A percentile compares a stretch with the other conserved stretches of the same genome.
These are phyloP conservation scores for Trachemys scripta DNA, from an alignment of 2,113 vertebrate genomes.

Conservation along the genomic window DNA sequence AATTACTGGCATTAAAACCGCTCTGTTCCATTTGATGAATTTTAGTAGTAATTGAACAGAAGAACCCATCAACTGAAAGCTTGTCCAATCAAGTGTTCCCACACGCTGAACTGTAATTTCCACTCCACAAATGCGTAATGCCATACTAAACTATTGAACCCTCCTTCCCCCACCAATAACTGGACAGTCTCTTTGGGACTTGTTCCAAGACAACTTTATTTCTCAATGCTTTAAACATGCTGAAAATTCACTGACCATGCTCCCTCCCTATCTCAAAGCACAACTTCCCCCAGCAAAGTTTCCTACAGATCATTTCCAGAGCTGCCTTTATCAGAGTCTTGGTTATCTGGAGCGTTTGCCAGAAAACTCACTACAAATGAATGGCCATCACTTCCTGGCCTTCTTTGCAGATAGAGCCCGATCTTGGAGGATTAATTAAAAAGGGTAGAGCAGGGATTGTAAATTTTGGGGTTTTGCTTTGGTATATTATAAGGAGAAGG, in stretches of 20 bases:
- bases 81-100: conserved; percentile 81
- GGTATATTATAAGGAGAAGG: not conserved
- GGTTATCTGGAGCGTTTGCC: not conserved
- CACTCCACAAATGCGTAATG: conserved; percentile 66
- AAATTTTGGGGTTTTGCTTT: not conserved
- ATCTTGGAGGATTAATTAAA: not conserved
- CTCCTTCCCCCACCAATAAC: conserved; percentile 34
- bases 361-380: not conserved
- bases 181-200: conserved; percentile 12
- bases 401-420: not conserved
- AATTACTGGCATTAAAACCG: conserved; percentile 82
- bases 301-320: not conserved
- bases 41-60: conserved; percentile 87
- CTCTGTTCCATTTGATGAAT: conserved; percentile 85
- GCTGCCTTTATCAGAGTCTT: not conserved
- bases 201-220: conserved; percentile 45
- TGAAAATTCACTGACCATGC: not conserved
- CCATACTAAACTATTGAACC: conserved; percentile 41
- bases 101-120: conserved; percentile 80
- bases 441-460: not conserved
- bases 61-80: conserved; percentile 80
- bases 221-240: not conserved
- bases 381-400: not conserved
- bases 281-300: not conserved
- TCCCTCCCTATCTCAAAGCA: not conserved